Evolutionary conservation across 2,797 vertebrate genomes (phyloP), one percentile per base, ranked within the genome.

Genomic region (Gymnocypris eckloni): DNA sequence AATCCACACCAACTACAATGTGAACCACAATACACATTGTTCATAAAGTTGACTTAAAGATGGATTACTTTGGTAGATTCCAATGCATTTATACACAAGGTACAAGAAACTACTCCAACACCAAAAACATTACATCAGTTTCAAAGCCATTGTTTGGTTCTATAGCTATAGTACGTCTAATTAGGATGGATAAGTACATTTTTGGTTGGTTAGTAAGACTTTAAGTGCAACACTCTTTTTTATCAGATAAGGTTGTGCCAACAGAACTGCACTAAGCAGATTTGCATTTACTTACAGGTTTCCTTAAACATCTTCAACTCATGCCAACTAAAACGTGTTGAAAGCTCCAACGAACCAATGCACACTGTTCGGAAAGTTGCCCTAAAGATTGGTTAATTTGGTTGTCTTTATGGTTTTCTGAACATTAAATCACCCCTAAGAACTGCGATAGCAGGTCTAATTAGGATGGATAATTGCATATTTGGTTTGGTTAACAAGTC

Each of bases 401-500:
- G 9, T 41, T 41, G 37, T 43, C 67, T 70, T 10, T 22, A 33
- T 66, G 28, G 64, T 33, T 16, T 66, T 66, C 64, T 16, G 16
- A 37, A 33, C 28, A 66, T 66, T 33, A 66, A 33, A 22, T 20
- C 18, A 70, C 8, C 20, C 52, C 75, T 22, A 59, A 15, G 7
- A 41, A 59, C 76, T 61, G 37, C 37, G 10, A 25, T 78, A 61
- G 22, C 15, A 61, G 54, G 22, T 78, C 6, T 78, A 78, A 78
- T 78, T 61, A 61, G 76, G 22, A 78, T 78, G 22, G 13, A 78
- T 61, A 43, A 43, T 54, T 61, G 37, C 4, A 25, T 61, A 37
- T 61, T 78, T 25, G 76, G 37, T 41, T 41, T n/a, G 2, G 13
- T 41, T 56, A 78, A 37, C 22, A 78, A 43, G 37, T 5, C 75